phyloP scores from a whole-genome alignment of 2,113 vertebrate genomes.

The Cynoglossus semilaevis region DNA sequence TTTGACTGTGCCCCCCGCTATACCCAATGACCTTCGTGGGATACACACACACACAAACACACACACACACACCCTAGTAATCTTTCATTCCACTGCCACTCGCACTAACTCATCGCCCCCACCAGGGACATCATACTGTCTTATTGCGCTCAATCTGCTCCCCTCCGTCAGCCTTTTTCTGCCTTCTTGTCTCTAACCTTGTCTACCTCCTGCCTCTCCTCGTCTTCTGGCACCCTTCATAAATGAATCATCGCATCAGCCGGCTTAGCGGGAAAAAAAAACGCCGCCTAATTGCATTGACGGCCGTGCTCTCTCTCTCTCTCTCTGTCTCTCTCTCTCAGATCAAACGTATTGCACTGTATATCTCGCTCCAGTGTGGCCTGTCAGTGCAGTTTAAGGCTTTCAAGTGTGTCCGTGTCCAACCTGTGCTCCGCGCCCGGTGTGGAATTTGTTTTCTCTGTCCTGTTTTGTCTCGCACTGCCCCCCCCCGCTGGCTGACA shows the following conservation, averaged over 20 bases:
- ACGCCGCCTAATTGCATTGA: slow-evolving; percentile 69
- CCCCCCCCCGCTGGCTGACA: slow-evolving; percentile 74
- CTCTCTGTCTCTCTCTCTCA: slow-evolving; percentile 49
- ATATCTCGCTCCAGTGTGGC: slow-evolving; percentile 54
- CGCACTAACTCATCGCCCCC: slow-evolving; percentile 46
- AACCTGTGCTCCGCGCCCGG: too few species aligned
- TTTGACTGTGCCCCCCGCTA: slow-evolving; percentile 43
- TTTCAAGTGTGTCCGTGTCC: slow-evolving; percentile 47
- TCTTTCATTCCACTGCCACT: slow-evolving; percentile 36
- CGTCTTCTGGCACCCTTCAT: slow-evolving; percentile 57
- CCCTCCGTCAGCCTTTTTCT: slow-evolving; percentile 25
- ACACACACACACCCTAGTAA: slow-evolving; percentile 53
- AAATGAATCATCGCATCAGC: slow-evolving; percentile 72
- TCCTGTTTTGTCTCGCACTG: slow-evolving; percentile 52
- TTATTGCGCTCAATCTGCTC: slow-evolving; percentile 44
- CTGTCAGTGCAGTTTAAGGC: slow-evolving; percentile 63
- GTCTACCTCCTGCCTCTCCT: slow-evolving; percentile 44
- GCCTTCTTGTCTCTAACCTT: slow-evolving; percentile 42
- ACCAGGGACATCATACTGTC: slow-evolving; percentile 27
- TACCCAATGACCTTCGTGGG: slow-evolving; percentile 17
- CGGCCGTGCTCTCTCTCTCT: too few species aligned
- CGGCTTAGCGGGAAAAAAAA: slow-evolving; percentile 72
- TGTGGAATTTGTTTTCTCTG: slow-evolving; percentile 46
- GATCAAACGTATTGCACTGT: slow-evolving; percentile 27
- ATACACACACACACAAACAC: too few species aligned